Base-by-base conservation (phyloP, 2,113 vertebrate genomes). In the Elephantulus edwardii region DNA sequence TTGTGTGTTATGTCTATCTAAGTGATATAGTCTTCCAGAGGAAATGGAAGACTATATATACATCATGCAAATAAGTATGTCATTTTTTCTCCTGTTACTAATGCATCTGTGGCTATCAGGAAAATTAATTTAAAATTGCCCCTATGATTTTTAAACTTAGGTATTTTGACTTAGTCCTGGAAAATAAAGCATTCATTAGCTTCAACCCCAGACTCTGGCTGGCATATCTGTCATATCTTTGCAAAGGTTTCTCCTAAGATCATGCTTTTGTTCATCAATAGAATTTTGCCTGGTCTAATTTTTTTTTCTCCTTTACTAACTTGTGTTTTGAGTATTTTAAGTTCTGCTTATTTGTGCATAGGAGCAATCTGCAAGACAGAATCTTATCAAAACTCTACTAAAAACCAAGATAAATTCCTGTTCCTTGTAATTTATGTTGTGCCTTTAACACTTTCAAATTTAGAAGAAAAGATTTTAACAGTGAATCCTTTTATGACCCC, bases 271-370 rank as follows among this genome's bases (percentile, higher is more conserved):
- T 62, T 56, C 2, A 88, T 9, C 26, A 40, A n/a, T 24, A 88
- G n/a, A 78, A 2, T 52, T 95, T 44, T 81, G 28, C n/a, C 35
- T 50, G 16, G 2, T 89, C 89, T 40, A 12, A 11, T 54, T 19
- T 54, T 92, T 62, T 75, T 80, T 90, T 60, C 60, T 62, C 30
- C 10, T 35, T 40, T n/a, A 4, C 6, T 4, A 71, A 5, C 50
- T 5, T 64, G 9, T 33, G 79, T 80, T 87, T 87, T 71, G 4
- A 38, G 1, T 35, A 10, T 52, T 22, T 86, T 94, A 3, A 35
- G 86, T 89, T 58, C 60, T 93, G 3, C 30, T 95, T 85, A 17
- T 88, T 93, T 94, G 77, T 83, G 12, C 10, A 42, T 85, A 80
- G 20, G 70, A 84, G 87, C 54, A 91, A 56, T 58, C 54, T 26